These are phyloP conservation scores for Drosophila bipectinata DNA, from an alignment of 1,140 invertebrate genomes.

Conservation along the genomic window DNA sequence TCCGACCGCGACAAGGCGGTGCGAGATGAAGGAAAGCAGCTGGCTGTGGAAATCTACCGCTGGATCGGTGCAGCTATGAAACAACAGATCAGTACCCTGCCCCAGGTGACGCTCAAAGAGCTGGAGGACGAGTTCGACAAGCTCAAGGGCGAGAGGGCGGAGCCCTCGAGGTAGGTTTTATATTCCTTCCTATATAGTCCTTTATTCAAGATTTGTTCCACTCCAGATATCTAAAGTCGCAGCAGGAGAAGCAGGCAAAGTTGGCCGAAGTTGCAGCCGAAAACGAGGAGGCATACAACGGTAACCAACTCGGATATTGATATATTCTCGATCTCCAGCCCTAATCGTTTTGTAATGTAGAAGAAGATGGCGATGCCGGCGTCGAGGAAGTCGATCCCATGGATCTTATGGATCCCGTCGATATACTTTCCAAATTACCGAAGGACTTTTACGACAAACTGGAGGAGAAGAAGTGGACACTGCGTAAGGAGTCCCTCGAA, in stretches of 20 bases:
- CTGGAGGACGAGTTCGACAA: constrained; percentile 94
- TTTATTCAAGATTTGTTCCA: neutral
- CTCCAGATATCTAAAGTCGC: constrained; percentile 92
- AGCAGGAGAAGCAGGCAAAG: constrained; percentile 91
- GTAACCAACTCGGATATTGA: constrained; percentile 49
- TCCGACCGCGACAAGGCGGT: constrained; percentile 97
- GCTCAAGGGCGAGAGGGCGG: constrained; percentile 88
- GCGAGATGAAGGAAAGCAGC: constrained; percentile 94
- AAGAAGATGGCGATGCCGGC: constrained; percentile 85
- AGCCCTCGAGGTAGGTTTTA: constrained; percentile 85
- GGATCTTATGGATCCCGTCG: constrained; percentile 95
- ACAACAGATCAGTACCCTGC: constrained; percentile 93
- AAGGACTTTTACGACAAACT: constrained; percentile 98
- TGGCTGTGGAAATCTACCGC: constrained; percentile 95
- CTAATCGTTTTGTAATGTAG: constrained; percentile 26
- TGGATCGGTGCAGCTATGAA: constrained; percentile 96
- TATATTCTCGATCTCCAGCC: neutral
- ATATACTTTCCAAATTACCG: constrained; percentile 95
- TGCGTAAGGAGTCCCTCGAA: constrained; percentile 96
- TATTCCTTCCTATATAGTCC: neutral
- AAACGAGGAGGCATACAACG: constrained; percentile 84
- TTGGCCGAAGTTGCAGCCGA: constrained; percentile 85
- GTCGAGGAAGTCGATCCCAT: constrained; percentile 93
- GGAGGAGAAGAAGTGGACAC: constrained; percentile 99
- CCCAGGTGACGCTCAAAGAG: constrained; percentile 95